phyloP scores from a whole-genome alignment of 2,888 invertebrate genomes.

The Drosophila bunnanda region DNA sequence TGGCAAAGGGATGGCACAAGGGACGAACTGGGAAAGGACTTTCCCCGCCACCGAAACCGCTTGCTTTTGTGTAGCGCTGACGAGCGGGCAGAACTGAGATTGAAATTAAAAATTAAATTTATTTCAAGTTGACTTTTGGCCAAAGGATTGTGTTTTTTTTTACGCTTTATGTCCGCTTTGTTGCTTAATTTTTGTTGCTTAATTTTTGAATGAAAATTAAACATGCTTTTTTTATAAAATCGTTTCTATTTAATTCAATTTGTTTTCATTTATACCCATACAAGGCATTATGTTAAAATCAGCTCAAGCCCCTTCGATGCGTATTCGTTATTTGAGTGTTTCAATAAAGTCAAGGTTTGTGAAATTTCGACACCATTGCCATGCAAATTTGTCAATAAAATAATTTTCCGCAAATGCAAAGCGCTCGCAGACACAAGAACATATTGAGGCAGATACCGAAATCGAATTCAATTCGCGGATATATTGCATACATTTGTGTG shows the following conservation, averaged over 20 bases:
- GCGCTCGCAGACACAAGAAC: constrained; percentile 12
- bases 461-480: constrained; percentile 27
- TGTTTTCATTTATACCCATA: neutral
- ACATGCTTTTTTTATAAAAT: neutral
- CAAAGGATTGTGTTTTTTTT: constrained; percentile 43
- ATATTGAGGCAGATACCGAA: constrained; percentile 15
- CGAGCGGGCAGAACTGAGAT: constrained; percentile 56
- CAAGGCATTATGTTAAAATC: constrained; percentile 9
- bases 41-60: constrained; percentile 41
- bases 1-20: neutral
- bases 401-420: constrained; percentile 34
- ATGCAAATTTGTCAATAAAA: constrained; percentile 71
- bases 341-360: constrained; percentile 33
- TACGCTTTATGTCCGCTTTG: constrained; percentile 22
- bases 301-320: neutral
- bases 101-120: constrained; percentile 79
- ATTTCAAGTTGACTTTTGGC: constrained; percentile 71
- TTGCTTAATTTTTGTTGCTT: constrained; percentile 10
- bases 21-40: constrained; percentile 9
- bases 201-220: too few species aligned
- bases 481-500: neutral
- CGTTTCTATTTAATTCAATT: neutral
- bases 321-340: constrained; percentile 29
- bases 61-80: constrained; percentile 63
- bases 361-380: constrained; percentile 51